phyloP scores from a whole-genome alignment of 2,888 invertebrate genomes.

The Ectropis crepuscularia region DNA sequence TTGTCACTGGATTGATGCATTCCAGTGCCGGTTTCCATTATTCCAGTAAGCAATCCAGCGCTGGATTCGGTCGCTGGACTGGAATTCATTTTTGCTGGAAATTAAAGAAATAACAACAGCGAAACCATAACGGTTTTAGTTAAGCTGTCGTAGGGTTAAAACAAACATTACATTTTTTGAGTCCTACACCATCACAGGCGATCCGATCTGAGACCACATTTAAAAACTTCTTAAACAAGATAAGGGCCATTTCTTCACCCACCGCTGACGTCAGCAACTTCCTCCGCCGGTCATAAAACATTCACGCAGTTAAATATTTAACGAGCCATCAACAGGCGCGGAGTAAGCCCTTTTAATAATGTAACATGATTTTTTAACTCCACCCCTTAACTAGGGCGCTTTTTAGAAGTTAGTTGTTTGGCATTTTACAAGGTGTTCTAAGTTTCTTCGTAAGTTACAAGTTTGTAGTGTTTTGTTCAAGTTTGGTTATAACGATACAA shows the following conservation, averaged over 20 bases:
- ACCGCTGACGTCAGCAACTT: constrained; percentile 25
- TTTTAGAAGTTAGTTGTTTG: constrained; percentile 18
- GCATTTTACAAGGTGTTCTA: constrained; percentile 10
- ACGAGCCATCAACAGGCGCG: constrained; percentile 23
- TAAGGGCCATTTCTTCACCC: constrained; percentile 13
- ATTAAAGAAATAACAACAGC: no score
- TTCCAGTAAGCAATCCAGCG: no score
- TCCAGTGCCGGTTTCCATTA: no score
- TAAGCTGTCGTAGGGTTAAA: no score
- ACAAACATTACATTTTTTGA: no score
- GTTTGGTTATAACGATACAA: no score
- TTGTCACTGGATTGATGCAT: no score
- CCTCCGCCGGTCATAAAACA: constrained; percentile 18
- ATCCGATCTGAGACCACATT: neutral
- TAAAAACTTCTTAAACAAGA: constrained; percentile 14
- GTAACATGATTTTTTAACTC: constrained; percentile 30
- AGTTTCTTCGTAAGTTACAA: neutral
- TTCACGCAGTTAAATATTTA: constrained; percentile 21
- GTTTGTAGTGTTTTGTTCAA: constrained; percentile 1
- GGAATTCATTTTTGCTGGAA: no score
- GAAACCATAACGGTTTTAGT: no score
- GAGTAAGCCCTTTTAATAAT: constrained; percentile 28
- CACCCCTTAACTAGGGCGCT: constrained; percentile 14
- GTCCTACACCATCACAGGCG: neutral
- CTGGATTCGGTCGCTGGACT: no score